Conservation (phyloP, 2,888 invertebrate genomes). For the Nezara viridula region DNA sequence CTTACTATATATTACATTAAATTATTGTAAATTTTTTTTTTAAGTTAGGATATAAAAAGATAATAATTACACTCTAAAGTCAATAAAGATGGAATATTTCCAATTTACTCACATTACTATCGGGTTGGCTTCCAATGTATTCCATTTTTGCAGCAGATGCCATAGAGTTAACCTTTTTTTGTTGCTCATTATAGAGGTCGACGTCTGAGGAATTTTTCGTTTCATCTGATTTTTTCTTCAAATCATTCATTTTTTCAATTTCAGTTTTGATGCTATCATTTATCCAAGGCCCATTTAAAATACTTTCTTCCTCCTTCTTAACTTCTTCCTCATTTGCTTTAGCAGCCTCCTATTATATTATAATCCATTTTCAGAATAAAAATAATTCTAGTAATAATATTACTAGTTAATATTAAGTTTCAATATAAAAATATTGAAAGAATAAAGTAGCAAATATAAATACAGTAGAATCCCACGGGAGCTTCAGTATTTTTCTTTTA, state of each 20-base stretch:
- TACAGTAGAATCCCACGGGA: too few relatives aligned
- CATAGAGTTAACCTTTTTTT: conserved; percentile 74
- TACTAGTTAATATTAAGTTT: too few relatives aligned
- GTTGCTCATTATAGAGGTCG: conserved; percentile 73
- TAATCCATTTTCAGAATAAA: conserved; percentile 50
- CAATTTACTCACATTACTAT: conserved; percentile 65
- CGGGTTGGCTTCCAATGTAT: conserved; percentile 72
- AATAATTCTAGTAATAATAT: background rate
- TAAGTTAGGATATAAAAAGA: background rate
- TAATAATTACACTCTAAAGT: background rate
- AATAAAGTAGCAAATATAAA: background rate
- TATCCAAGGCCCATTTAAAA: conserved; percentile 74
- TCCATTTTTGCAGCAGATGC: conserved; percentile 73
- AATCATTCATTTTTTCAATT: conserved; percentile 72
- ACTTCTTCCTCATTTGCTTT: conserved; percentile 35
- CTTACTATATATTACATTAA: too few relatives aligned
- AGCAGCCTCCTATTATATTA: conserved; percentile 60
- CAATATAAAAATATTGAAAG: background rate
- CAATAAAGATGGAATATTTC: background rate
- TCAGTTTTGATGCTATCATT: conserved; percentile 73
- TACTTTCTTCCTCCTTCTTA: conserved; percentile 63
- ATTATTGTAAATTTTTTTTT: too few relatives aligned
- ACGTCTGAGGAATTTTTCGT: conserved; percentile 73
- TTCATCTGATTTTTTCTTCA: conserved; percentile 71
- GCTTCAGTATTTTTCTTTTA: too few relatives aligned